Evolutionary conservation across 2,888 invertebrate species (phyloP).

Genomic region (Meiosimyza platycephala): DNA sequence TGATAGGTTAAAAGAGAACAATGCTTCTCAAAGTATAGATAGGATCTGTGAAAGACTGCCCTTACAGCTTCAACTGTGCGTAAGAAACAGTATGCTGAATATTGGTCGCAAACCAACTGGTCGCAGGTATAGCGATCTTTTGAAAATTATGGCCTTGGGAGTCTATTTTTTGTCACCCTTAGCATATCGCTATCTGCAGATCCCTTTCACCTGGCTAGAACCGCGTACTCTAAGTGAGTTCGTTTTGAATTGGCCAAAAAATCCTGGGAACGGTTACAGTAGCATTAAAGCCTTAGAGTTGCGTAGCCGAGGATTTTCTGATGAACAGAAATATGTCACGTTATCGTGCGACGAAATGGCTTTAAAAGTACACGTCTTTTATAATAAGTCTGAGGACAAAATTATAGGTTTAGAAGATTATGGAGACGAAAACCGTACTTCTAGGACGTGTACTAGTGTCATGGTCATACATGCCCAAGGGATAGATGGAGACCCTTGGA

Average conservation of each 20-base stretch:
- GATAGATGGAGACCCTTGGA: no score
- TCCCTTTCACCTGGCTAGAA: not conserved
- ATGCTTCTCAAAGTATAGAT: no score
- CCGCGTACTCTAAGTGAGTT: not conserved
- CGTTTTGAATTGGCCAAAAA: slow-evolving; percentile 2
- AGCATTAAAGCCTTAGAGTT: not conserved
- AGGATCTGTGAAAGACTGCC: no score
- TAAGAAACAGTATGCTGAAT: no score
- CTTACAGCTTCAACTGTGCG: no score
- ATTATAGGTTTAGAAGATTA: not conserved
- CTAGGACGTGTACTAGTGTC: not conserved
- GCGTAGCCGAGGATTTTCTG: not conserved
- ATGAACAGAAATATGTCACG: no score
- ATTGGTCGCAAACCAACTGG: no score
- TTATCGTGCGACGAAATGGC: not conserved
- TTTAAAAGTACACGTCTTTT: not conserved
- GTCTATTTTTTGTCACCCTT: not conserved
- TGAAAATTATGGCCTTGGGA: not conserved
- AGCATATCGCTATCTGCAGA: not conserved
- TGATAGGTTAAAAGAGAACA: no score
- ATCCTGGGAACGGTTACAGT: not conserved
- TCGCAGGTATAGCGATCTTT: not conserved
- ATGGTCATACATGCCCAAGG: slow-evolving; percentile 1
- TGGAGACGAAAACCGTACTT: not conserved
- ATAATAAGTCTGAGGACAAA: not conserved